Base-by-base conservation (phyloP, 2,113 vertebrate genomes). In the Phylloscopus whistleri region DNA sequence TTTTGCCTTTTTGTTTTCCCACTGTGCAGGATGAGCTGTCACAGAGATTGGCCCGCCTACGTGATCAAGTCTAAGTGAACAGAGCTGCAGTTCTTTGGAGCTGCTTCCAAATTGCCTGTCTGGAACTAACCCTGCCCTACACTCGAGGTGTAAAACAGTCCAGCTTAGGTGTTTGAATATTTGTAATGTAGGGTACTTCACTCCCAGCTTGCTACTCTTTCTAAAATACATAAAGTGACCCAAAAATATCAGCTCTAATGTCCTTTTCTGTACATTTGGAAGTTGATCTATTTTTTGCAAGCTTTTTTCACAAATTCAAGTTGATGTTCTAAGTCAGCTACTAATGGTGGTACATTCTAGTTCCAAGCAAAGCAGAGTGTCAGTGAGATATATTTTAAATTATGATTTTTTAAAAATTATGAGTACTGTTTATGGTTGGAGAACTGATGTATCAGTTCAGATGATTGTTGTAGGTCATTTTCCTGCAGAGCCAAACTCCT, bases 31-130 rank as follows among this genome's bases (percentile, higher is more conserved):
- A 99, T 93, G 99, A 99, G 94, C 98, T 99, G 73, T 99, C 99
- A 22, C 98, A 99, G 97, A 98, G 99, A 84, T 98, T 99, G 74
- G 98, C 99, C 89, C 99, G 98, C 91, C 99, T 99, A 24, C 97
- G 99, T 90, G 99, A 99, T 94, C 99, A 99, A 92, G 97, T 99
- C 84, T 99, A 96, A 98, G 41, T 20, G 56, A 43, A 39, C 24
- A 13, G 13, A 81, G 31, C 74, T 95, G 76, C 58, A 28, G 41
- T n/a, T 84, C 81, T 53, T 69, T 81, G 74, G 56, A 87, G 28
- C 14, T 84, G 78, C 84, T 90, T 87, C 84, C 90, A 44, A 93
- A 93, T 27, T 35, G 68, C 79, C 73, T 78, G 46, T 82, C 43
- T 97, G 91, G 95, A 66, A 83, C 84, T 93, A 64, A 72, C 43